A percentile compares a stretch with the other conserved stretches of the same genome.
Evolutionary conservation across 2,888 invertebrate species (phyloP).

Genomic region (Ectemnius lituratus): DNA sequence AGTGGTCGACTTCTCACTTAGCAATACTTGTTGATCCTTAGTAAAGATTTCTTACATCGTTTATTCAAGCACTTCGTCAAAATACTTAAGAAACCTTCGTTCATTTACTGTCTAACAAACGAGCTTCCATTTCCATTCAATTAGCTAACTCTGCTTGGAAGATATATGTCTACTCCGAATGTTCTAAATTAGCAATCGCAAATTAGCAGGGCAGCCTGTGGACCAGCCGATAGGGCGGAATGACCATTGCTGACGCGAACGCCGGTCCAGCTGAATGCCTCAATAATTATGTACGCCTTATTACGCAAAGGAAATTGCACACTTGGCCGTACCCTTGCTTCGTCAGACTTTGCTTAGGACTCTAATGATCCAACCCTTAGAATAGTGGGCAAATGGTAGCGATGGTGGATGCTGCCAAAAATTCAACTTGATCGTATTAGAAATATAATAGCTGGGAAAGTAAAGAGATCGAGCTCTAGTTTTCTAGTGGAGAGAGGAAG

Average conservation of each 20-base stretch:
- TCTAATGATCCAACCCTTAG: slow-evolving; percentile 58
- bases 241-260: slow-evolving; percentile 75
- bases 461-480: too few relatives aligned
- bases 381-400: neutral
- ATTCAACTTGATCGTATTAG: too few relatives aligned
- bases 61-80: slow-evolving; percentile 21
- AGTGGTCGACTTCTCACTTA: slow-evolving; percentile 39
- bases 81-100: slow-evolving; percentile 19
- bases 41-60: slow-evolving; percentile 27
- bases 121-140: neutral
- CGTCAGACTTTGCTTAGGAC: slow-evolving; percentile 78
- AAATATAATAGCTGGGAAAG: too few relatives aligned
- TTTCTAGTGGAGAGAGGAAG: too few relatives aligned
- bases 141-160: neutral
- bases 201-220: slow-evolving; percentile 60
- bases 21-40: slow-evolving; percentile 73
- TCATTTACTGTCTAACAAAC: slow-evolving; percentile 5
- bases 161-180: neutral
- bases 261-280: slow-evolving; percentile 56
- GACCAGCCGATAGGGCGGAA: slow-evolving; percentile 72
- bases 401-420: too few relatives aligned
- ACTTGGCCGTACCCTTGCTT: slow-evolving; percentile 62
- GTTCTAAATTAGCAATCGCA: slow-evolving; percentile 43
- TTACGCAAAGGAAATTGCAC: slow-evolving; percentile 43
- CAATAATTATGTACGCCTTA: slow-evolving; percentile 63